phyloP scores from a whole-genome alignment of 1,140 invertebrate genomes.

The Drosophila orena region DNA sequence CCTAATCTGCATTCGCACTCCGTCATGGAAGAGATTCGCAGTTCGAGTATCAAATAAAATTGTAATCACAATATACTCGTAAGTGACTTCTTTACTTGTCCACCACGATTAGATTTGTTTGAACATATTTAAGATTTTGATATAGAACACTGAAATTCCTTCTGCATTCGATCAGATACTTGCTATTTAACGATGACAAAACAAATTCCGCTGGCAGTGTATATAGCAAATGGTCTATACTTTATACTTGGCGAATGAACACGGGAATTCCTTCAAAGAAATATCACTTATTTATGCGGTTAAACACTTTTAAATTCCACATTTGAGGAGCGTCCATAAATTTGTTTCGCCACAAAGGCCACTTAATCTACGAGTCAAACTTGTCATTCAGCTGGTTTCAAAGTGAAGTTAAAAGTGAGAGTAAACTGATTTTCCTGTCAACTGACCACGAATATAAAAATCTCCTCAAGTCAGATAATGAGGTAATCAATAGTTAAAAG shows the following conservation, averaged over 20 bases:
- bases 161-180: slow-evolving; percentile 35
- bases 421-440: slow-evolving; percentile 70
- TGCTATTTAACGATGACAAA: slow-evolving; percentile 34
- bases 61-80: slow-evolving; percentile 2
- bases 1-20: slow-evolving; percentile 28
- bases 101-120: slow-evolving; percentile 25
- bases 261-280: slow-evolving; percentile 22
- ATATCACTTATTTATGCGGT: slow-evolving; percentile 24
- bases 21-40: slow-evolving; percentile 18
- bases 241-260: slow-evolving; percentile 42
- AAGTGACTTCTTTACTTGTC: slow-evolving; percentile 19
- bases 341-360: slow-evolving; percentile 7
- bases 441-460: slow-evolving; percentile 1
- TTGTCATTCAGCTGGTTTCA: slow-evolving; percentile 36
- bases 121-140: slow-evolving; percentile 2
- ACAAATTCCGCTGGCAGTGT: slow-evolving; percentile 12
- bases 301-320: slow-evolving; percentile 15
- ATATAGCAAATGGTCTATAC: slow-evolving; percentile 14
- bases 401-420: slow-evolving; percentile 74
- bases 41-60: not conserved
- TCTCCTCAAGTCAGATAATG: slow-evolving; percentile 24
- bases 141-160: slow-evolving; percentile 31
- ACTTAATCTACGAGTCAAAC: slow-evolving; percentile 24
- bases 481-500: slow-evolving; percentile 22
- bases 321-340: slow-evolving; percentile 45